phyloP scores from a whole-genome alignment of 2,113 vertebrate genomes.

The Dicaeum eximium region DNA sequence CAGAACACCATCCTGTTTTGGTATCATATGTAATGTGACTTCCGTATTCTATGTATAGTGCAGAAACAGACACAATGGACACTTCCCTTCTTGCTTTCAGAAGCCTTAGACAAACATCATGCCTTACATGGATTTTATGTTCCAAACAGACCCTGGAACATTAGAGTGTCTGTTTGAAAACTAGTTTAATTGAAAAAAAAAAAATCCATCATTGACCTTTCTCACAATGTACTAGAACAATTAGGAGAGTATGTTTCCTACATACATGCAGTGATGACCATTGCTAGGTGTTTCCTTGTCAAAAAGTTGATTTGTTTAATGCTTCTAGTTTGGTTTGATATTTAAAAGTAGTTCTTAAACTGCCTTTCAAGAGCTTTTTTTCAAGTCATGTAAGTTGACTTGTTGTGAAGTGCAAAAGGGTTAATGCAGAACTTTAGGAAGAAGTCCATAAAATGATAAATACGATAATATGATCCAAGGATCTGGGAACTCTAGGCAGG shows the following conservation, averaged over 20 bases:
- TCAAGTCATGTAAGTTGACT: neutral
- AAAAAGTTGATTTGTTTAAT: neutral
- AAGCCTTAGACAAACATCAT: neutral
- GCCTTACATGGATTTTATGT: neutral
- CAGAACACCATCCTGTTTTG: neutral
- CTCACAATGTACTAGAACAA: neutral
- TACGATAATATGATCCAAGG: neutral
- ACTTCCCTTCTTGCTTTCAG: neutral
- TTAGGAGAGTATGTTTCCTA: neutral
- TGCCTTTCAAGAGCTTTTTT: neutral
- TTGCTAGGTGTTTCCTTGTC: neutral
- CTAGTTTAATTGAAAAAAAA: neutral
- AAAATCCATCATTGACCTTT: neutral
- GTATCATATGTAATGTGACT: neutral
- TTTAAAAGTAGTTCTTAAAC: neutral
- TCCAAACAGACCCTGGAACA: neutral
- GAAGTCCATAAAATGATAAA: neutral
- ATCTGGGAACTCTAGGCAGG: neutral
- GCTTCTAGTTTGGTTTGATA: neutral
- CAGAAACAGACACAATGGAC: neutral
- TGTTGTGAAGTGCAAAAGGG: neutral
- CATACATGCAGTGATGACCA: rapidly evolving
- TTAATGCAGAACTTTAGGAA: neutral
- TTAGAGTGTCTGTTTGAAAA: neutral
- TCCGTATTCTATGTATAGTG: neutral